phyloP scores from a whole-genome alignment of 2,797 vertebrate genomes.

The Xenops minutus region DNA sequence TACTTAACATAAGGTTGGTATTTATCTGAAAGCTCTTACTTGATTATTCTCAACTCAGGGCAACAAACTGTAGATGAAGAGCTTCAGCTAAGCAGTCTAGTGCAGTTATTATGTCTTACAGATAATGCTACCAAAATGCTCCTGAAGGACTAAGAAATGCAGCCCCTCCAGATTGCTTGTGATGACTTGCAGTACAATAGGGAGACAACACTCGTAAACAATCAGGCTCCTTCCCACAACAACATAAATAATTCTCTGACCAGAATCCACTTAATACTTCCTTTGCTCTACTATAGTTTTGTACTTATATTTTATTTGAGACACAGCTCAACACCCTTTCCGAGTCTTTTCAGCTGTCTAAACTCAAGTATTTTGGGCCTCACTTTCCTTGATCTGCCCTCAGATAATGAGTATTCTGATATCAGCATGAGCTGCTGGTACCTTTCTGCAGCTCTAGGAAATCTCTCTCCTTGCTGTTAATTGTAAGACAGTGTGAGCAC shows the following conservation, averaged over 20 bases:
- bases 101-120: not conserved
- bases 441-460: not conserved
- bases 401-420: not conserved
- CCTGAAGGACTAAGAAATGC: not conserved
- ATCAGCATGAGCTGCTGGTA: not conserved
- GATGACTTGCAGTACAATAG: not conserved
- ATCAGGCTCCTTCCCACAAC: not conserved
- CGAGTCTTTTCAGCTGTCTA: not conserved
- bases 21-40: constrained; percentile 5
- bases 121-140: not conserved
- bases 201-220: not conserved
- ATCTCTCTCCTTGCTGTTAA: not conserved
- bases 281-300: not conserved
- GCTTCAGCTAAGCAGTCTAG: not conserved
- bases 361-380: not conserved
- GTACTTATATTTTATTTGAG: not conserved
- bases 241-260: not conserved
- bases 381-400: not conserved
- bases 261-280: not conserved
- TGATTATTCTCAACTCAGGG: not conserved
- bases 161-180: not conserved
- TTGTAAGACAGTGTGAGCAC: not conserved
- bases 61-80: not conserved
- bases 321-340: not conserved
- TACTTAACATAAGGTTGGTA: not conserved